Base-by-base conservation (phyloP, 53 echinoderm and acorn worm species). In the Stichopus horrens region DNA sequence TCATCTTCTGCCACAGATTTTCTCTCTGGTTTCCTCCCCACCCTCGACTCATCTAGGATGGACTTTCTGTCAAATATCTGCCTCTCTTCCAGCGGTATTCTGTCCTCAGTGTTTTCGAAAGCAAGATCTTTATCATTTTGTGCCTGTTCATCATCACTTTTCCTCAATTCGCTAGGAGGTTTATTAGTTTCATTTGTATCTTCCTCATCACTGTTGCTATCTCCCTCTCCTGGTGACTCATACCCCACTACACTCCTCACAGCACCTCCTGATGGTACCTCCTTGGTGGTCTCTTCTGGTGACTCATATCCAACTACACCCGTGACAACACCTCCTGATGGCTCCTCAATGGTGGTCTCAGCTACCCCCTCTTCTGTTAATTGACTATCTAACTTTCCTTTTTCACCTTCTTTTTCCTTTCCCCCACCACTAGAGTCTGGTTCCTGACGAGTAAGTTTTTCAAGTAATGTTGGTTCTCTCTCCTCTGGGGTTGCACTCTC, bases 291-390 rank as follows among this genome's bases (percentile, higher is more conserved):
- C 53, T 90, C 90, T 20, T 90, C 88, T 7, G 83, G 76, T 0
- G 87, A 87, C 54, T 86, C 85, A 5, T 81, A 75, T 4, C 84
- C 78, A 57, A 77, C 9, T 11, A 54, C 67, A 78, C 93, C 90
- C 53, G 77, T 90, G 14, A 88, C 92, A 51, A 80, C 20, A 22
- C 92, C 93, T 85, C 90, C 88, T 7, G 92, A 87, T 58, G 91
- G 21, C 75, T 90, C 92, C 52, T 75, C 89, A 4, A 23, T 8
- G 16, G 63, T 57, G 54, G 77, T 52, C 6, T 57, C 79, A 60
- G 56, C 60, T 13, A 76, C 58, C n/a, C 74, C 87, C 55, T 89
- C 91, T 9, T 71, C 79, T 51, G 52, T 21, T 74, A 55, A 14
- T 93, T 91, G 11, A 86, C 86, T 59, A 73, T 77, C 55, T 21